Evolutionary conservation across 1,140 invertebrate species (phyloP).

Genomic region (Ceratitis capitata): DNA sequence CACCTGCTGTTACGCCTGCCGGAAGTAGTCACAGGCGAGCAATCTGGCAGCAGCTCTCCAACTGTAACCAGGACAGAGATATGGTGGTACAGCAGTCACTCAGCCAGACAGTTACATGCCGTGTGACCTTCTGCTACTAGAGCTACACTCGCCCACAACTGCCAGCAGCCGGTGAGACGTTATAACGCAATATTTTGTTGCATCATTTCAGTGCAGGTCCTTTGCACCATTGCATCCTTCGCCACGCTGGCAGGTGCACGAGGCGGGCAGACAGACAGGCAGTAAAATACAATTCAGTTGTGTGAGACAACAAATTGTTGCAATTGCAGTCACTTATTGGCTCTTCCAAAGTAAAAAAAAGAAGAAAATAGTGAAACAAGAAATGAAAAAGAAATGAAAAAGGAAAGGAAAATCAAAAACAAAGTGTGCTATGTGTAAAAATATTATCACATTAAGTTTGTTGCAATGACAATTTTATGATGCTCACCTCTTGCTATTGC

Average conservation of each 20-base stretch:
- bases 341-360: no score
- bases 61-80: not conserved
- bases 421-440: not conserved
- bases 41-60: conserved; percentile 1
- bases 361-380: not conserved
- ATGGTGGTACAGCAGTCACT: not conserved
- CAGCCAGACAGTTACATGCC: not conserved
- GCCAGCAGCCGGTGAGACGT: not conserved
- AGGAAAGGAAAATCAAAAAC: not conserved
- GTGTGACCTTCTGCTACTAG: not conserved
- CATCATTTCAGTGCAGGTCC: not conserved
- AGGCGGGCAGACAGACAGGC: not conserved
- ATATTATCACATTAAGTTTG: conserved; percentile 21
- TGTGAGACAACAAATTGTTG: conserved; percentile 6
- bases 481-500: not conserved
- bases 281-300: conserved; percentile 5
- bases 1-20: not conserved
- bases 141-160: no score
- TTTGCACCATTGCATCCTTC: not conserved
- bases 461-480: conserved; percentile 24
- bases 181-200: not conserved
- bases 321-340: conserved; percentile 24
- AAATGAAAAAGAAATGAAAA: not conserved
- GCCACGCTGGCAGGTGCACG: no score
- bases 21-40: not conserved